phyloP scores from a whole-genome alignment of 2,113 vertebrate species.

The Scolopax mira region DNA sequence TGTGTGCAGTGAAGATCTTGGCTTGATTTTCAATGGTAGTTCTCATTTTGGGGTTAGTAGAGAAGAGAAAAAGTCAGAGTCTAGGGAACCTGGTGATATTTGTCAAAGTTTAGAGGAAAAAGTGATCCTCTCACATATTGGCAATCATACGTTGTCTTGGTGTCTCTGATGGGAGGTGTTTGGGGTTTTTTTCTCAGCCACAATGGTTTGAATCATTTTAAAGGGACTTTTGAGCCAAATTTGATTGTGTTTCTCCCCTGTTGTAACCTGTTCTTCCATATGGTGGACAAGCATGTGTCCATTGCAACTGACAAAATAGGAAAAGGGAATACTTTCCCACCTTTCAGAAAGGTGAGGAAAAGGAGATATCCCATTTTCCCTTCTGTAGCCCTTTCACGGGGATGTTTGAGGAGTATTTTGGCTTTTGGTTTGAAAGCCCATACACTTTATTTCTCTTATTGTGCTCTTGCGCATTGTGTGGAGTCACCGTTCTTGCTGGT shows the following conservation, averaged over 20 bases:
- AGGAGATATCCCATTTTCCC: neutral
- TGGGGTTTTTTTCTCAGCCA: neutral
- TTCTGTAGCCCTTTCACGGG: neutral
- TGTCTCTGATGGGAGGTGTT: neutral
- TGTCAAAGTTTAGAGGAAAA: neutral
- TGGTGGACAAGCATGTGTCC: neutral
- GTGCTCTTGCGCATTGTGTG: accelerated
- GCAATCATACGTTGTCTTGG: accelerated
- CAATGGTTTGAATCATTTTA: neutral
- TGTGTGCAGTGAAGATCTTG: neutral
- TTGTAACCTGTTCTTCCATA: neutral
- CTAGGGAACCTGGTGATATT: neutral
- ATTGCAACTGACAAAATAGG: neutral
- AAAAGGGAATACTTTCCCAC: too few species aligned
- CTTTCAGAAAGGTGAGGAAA: neutral
- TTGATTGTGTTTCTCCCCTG: neutral
- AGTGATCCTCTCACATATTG: neutral
- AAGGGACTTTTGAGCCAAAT: neutral
- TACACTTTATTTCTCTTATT: neutral
- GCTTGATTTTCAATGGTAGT: neutral
- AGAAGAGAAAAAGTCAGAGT: neutral
- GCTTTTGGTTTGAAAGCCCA: neutral
- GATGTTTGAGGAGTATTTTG: neutral
- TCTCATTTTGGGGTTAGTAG: neutral
- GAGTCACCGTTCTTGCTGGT: neutral